These are phyloP conservation scores for Poecilia velifera DNA, from an alignment of 2,797 vertebrate genomes.

Conservation along the genomic window DNA sequence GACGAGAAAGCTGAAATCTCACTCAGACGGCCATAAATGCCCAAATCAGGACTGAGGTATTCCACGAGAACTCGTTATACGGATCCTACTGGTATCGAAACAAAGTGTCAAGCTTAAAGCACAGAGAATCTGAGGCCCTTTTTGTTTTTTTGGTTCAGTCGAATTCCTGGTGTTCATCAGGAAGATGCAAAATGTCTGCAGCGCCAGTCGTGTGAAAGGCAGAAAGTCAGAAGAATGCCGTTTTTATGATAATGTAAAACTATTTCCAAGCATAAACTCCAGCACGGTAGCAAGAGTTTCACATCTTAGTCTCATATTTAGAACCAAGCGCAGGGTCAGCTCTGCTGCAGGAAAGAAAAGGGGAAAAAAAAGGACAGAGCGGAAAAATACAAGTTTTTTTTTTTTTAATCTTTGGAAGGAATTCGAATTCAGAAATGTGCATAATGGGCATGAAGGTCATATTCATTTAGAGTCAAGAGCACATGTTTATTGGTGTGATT, in stretches of 20 bases:
- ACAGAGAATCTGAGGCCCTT: not conserved
- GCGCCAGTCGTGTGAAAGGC: slow-evolving; percentile 25
- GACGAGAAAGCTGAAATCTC: slow-evolving; percentile 24
- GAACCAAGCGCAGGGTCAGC: not conserved
- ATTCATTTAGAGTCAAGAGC: not conserved
- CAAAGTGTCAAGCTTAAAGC: slow-evolving; percentile 1
- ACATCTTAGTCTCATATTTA: slow-evolving; percentile 32
- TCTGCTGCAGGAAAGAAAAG: not conserved
- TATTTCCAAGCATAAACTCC: slow-evolving; percentile 33
- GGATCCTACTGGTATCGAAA: slow-evolving; percentile 3
- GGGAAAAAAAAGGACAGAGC: not conserved
- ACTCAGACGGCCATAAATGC: slow-evolving; percentile 13
- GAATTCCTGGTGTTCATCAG: slow-evolving; percentile 41
- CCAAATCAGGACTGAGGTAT: slow-evolving; percentile 11
- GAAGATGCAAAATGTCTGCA: slow-evolving; percentile 39
- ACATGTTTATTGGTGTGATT: not conserved
- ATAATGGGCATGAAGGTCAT: not conserved
- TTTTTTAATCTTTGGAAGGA: not conserved
- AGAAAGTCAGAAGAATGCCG: slow-evolving; percentile 1
- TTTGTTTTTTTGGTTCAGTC: not conserved
- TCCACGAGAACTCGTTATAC: slow-evolving; percentile 5
- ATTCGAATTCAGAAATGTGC: not conserved
- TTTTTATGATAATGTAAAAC: slow-evolving; percentile 32
- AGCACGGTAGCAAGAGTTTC: slow-evolving; percentile 26
- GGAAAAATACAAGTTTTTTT: not conserved